Evolutionary conservation across 2,888 invertebrate genomes (phyloP).

Genomic region (Ischnus inquisitorius): DNA sequence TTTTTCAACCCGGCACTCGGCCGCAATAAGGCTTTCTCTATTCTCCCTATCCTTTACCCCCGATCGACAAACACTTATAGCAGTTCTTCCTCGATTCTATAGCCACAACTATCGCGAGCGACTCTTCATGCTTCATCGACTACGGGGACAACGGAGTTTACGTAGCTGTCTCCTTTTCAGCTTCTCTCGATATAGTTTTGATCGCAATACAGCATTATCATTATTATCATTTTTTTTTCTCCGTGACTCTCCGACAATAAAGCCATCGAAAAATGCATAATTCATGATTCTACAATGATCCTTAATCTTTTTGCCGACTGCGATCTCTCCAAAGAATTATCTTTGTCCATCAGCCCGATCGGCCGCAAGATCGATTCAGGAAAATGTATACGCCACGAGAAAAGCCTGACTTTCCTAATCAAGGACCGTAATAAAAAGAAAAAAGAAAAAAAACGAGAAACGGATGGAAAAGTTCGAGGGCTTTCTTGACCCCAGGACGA

Average conservation of each 20-base stretch:
- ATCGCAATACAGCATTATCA: background rate
- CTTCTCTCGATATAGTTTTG: constrained; percentile 19
- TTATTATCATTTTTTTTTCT: background rate
- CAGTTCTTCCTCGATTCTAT: constrained; percentile 56
- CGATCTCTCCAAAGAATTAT: background rate
- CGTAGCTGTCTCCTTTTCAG: constrained; percentile 1
- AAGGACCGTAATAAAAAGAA: background rate
- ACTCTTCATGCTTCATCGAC: constrained; percentile 57
- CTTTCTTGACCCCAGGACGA: constrained; percentile 14
- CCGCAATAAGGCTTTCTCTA: constrained; percentile 21
- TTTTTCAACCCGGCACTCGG: background rate
- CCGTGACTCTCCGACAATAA: background rate
- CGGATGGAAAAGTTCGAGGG: background rate
- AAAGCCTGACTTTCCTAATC: background rate
- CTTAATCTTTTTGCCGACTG: background rate
- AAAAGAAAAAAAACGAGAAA: background rate
- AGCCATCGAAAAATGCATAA: background rate
- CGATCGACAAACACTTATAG: constrained; percentile 25
- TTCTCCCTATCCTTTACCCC: constrained; percentile 31
- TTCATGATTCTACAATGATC: background rate
- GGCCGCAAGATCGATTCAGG: background rate
- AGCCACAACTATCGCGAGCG: constrained; percentile 20
- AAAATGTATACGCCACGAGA: background rate
- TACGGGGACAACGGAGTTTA: constrained; percentile 38
- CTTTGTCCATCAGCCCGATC: background rate